Evolutionary conservation across 1,140 invertebrate species (phyloP).

Genomic region (Lepidurus arcticus): DNA sequence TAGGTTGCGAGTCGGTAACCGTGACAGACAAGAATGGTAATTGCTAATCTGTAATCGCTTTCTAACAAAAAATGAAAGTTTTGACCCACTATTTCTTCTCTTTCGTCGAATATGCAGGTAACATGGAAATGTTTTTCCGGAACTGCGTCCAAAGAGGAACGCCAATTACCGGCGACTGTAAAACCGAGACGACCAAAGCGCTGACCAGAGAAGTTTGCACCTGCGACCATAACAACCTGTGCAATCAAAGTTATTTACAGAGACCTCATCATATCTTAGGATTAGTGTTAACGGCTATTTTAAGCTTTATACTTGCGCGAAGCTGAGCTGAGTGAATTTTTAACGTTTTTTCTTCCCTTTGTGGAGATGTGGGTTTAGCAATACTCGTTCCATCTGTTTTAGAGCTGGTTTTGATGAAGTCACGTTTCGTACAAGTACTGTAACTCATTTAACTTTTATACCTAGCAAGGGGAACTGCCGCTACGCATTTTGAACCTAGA

Average conservation of each 20-base stretch:
- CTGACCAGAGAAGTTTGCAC: conserved; percentile 29
- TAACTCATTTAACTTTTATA: conserved; percentile 39
- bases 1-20: conserved; percentile 29
- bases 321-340: not conserved
- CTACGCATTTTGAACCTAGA: not conserved
- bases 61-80: not conserved
- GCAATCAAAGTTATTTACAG: conserved; percentile 35
- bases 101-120: not conserved
- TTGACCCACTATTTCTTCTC: not conserved
- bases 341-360: too few relatives aligned
- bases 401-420: conserved; percentile 43
- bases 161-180: conserved; percentile 30
- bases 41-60: not conserved
- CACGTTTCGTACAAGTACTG: conserved; percentile 50
- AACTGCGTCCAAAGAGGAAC: conserved; percentile 29
- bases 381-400: conserved; percentile 37
- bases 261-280: conserved; percentile 35
- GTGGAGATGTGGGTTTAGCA: conserved; percentile 30
- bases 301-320: not conserved
- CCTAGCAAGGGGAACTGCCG: not conserved
- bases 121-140: conserved; percentile 34
- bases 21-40: conserved; percentile 30
- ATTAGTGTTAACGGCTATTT: not conserved
- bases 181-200: conserved; percentile 26
- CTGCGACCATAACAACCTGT: conserved; percentile 35